Evolutionary conservation across 2,797 vertebrate species (phyloP).

Genomic region (Poliocrania exsul): DNA sequence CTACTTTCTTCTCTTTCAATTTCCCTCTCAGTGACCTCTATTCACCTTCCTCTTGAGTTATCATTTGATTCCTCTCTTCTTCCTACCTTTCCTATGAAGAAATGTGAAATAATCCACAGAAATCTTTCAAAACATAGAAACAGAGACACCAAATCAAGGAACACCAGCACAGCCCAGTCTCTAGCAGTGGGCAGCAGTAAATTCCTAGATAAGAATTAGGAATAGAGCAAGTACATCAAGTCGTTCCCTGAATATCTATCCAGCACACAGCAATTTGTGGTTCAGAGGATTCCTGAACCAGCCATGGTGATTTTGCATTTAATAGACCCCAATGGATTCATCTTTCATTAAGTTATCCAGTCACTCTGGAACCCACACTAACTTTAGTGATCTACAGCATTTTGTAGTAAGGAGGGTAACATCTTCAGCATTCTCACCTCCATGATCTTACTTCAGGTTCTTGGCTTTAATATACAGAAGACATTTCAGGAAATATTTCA

Average conservation of each 20-base stretch:
- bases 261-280: neutral
- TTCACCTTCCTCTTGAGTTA: neutral
- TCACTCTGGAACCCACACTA: slow-evolving; percentile 5
- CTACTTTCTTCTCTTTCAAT: neutral
- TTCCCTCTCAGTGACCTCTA: neutral
- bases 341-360: slow-evolving; percentile 20
- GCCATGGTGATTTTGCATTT: neutral
- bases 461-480: neutral
- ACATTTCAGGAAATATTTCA: neutral
- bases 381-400: slow-evolving; percentile 32
- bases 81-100: neutral
- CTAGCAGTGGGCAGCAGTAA: neutral
- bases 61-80: neutral
- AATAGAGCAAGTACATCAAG: neutral
- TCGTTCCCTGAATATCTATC: neutral
- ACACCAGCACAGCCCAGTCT: neutral
- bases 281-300: slow-evolving; percentile 24
- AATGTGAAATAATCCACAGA: neutral
- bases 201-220: neutral
- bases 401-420: neutral
- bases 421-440: neutral
- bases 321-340: neutral
- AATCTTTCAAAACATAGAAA: neutral
- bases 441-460: neutral
- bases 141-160: neutral